A percentile compares a stretch with the other conserved stretches of the same genome.
Conservation (phyloP, 2,113 vertebrate species). For the Penelope pileata region DNA sequence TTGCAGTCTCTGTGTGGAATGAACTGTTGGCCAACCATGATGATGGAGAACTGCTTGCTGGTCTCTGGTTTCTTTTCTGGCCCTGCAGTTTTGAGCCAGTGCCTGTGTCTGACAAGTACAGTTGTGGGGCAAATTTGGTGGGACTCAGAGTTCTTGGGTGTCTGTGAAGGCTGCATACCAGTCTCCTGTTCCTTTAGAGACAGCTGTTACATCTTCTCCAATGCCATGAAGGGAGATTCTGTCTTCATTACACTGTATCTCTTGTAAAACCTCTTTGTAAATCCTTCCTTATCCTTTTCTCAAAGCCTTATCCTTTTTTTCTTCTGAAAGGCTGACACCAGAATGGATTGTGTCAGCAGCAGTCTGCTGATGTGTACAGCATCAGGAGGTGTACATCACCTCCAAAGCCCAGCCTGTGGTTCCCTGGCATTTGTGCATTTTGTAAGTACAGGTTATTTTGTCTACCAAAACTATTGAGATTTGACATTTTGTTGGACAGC, state of each 20-base stretch:
- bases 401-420: background rate
- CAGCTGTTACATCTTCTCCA: background rate
- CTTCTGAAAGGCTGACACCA: background rate
- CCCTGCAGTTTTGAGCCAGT: background rate
- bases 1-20: background rate
- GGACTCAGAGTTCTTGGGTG: rapidly evolving
- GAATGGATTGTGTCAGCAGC: background rate
- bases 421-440: background rate
- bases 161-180: background rate
- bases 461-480: background rate
- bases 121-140: background rate
- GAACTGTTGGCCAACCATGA: background rate
- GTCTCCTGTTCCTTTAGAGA: background rate
- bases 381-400: background rate
- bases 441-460: background rate
- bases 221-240: background rate
- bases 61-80: background rate
- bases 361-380: rapidly evolving
- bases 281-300: background rate
- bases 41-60: background rate
- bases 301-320: background rate
- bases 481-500: background rate
- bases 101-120: background rate
- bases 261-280: background rate
- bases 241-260: background rate